A percentile compares a stretch with the other conserved stretches of the same genome.
Conservation (phyloP, 2,888 invertebrate genomes). For the Mystacides longicornis region DNA sequence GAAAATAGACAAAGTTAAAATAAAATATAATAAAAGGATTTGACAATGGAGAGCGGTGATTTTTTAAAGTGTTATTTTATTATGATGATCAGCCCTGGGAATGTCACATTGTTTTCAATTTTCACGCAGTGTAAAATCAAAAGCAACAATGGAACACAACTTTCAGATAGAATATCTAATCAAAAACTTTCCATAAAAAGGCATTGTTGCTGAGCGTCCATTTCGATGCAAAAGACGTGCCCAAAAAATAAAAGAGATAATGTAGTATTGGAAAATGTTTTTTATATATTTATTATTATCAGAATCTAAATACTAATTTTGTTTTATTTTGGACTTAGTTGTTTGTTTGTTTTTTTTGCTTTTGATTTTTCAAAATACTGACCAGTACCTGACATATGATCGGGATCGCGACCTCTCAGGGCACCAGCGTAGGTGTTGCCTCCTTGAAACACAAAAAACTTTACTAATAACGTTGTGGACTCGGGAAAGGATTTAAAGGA, state of each 20-base stretch:
- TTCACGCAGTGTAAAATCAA: not conserved
- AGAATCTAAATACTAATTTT: too few species aligned
- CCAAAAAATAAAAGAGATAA: too few species aligned
- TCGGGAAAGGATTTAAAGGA: slow-evolving; percentile 1
- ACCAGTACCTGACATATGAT: slow-evolving; percentile 82
- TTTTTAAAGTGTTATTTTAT: not conserved
- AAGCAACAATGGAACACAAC: not conserved
- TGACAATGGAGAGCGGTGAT: too few species aligned
- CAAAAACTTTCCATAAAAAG: too few species aligned
- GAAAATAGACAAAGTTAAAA: too few species aligned
- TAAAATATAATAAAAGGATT: too few species aligned
- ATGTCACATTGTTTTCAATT: not conserved
- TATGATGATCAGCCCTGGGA: not conserved
- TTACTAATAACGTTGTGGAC: slow-evolving; percentile 21
- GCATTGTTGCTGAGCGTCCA: too few species aligned
- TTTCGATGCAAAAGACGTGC: too few species aligned
- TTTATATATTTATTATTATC: too few species aligned
- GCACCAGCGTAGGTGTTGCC: slow-evolving; percentile 78
- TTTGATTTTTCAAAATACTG: slow-evolving; percentile 36
- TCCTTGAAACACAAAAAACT: slow-evolving; percentile 28
- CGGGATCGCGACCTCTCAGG: slow-evolving; percentile 76
- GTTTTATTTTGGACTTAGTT: too few species aligned
- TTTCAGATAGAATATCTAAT: too few species aligned
- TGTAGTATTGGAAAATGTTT: too few species aligned
- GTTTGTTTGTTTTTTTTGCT: slow-evolving; percentile 18